Evolutionary conservation across 2,888 invertebrate genomes (phyloP).

Genomic region (Pristionchus fissidentatus): DNA sequence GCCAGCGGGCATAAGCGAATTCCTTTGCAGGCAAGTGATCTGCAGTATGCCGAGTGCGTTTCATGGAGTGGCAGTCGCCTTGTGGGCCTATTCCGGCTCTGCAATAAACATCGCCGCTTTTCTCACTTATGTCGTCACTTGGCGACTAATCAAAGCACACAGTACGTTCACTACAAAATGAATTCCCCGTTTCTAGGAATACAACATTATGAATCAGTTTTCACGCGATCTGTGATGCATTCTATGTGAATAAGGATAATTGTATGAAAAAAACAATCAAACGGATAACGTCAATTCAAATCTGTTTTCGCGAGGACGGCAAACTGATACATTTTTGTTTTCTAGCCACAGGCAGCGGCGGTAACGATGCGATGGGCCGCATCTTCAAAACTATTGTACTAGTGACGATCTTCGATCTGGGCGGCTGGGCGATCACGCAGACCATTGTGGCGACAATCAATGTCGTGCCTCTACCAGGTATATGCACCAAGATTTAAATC

Average conservation of each 20-base stretch:
- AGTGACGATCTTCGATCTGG: slow-evolving; percentile 7
- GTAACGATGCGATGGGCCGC: not conserved
- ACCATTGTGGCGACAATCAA: not conserved
- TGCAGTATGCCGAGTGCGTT: slow-evolving; percentile 17
- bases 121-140: not conserved
- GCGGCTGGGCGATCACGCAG: slow-evolving; percentile 29
- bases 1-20: too few relatives aligned
- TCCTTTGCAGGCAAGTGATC: not conserved
- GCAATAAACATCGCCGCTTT: not conserved
- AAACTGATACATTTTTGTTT: too few relatives aligned
- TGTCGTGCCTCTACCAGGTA: not conserved
- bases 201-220: too few relatives aligned
- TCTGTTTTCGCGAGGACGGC: too few relatives aligned
- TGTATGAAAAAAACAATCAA: too few relatives aligned
- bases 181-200: too few relatives aligned
- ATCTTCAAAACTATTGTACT: slow-evolving; percentile 17
- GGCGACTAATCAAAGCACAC: slow-evolving; percentile 9
- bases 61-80: slow-evolving; percentile 5
- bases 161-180: not conserved
- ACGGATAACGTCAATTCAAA: too few relatives aligned
- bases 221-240: not conserved
- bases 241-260: not conserved
- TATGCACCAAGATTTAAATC: too few relatives aligned
- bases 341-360: too few relatives aligned
- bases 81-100: not conserved